Base-by-base conservation (phyloP, 2,113 vertebrate genomes). In the Nothobranchius furzeri region DNA sequence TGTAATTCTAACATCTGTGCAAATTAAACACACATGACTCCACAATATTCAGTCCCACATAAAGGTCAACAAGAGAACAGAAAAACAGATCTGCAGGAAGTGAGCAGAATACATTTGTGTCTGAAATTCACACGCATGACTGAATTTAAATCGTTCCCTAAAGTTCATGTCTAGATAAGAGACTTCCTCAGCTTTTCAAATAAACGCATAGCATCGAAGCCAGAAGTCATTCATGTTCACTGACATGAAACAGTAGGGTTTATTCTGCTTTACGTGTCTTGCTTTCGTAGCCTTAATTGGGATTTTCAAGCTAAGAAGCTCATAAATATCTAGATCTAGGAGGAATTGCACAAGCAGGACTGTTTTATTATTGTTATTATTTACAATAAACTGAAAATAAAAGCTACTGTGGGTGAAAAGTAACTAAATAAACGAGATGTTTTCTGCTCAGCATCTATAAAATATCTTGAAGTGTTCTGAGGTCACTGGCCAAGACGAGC, bases 1-100 rank as follows among this genome's bases (percentile, higher is more conserved):
- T 13, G 58, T 76, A 82, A 82, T 61, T 47, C 40, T 52, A 74
- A 75, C 65, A 79, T 76, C 76, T 76, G 62, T 50, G 45, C 66
- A 56, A 12, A 61, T 36, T 52, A 14, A 36, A 61, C 30, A 59
- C 30, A 65, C 1, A 3, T 51, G 49, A 54, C 9, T 45, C 37
- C 49, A 53, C 12, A 45, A 64, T 45, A 64, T 53, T 42, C 17
- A 45, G 13, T n/a, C 40, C 9, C 13, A 13, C 3, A 25, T 35
- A 30, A 69, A 72, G 56, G 55, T 68, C 11, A 40, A 46, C 43
- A n/a, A n/a, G 0, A 46, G 37, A 43, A 43, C 7, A 40, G 14
- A 63, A 25, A 24, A 12, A 59, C 6, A 9, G 12, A 9, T 36
- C 12, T 68, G 50, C 40, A 66, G 51, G 7, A 45, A 49, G 37